phyloP scores from a whole-genome alignment of 2,888 invertebrate species.

The Scelioninae gen. 1 region DNA sequence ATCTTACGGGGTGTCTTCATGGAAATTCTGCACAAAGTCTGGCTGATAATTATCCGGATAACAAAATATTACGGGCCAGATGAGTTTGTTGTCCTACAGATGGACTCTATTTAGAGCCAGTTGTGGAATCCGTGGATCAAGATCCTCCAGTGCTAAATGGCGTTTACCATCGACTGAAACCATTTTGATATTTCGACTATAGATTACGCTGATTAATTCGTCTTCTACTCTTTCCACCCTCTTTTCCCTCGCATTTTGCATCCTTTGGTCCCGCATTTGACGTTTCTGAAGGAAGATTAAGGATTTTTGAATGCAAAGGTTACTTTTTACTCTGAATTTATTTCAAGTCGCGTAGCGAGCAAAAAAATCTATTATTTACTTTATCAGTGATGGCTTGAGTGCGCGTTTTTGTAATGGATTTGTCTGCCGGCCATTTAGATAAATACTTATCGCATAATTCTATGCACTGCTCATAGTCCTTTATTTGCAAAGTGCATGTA shows the following conservation, averaged over 20 bases:
- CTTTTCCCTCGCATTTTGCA: slow-evolving; percentile 84
- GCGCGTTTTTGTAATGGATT: slow-evolving; percentile 86
- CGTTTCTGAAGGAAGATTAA: slow-evolving; percentile 76
- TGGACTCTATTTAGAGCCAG: slow-evolving; percentile 88
- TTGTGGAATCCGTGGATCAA: slow-evolving; percentile 88
- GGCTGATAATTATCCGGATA: slow-evolving; percentile 95
- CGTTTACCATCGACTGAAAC: slow-evolving; percentile 85
- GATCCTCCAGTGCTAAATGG: slow-evolving; percentile 84
- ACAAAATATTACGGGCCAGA: slow-evolving; percentile 95
- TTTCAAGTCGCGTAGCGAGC: background rate
- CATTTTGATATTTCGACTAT: slow-evolving; percentile 83
- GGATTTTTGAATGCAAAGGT: background rate
- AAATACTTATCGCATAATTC: slow-evolving; percentile 90
- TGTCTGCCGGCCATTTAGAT: slow-evolving; percentile 85
- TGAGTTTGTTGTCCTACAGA: slow-evolving; percentile 86
- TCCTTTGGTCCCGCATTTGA: slow-evolving; percentile 86
- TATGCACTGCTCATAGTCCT: slow-evolving; percentile 89
- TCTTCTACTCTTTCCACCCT: slow-evolving; percentile 84
- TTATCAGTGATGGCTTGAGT: slow-evolving; percentile 85
- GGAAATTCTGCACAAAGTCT: slow-evolving; percentile 93
- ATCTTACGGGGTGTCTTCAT: slow-evolving; percentile 88
- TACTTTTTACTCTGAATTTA: background rate
- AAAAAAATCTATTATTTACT: slow-evolving; percentile 78
- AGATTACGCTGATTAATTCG: slow-evolving; percentile 84
- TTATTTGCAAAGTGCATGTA: slow-evolving; percentile 88